Evolutionary conservation across 2,888 invertebrate genomes (phyloP).

Genomic region (Lumbricus terrestris): DNA sequence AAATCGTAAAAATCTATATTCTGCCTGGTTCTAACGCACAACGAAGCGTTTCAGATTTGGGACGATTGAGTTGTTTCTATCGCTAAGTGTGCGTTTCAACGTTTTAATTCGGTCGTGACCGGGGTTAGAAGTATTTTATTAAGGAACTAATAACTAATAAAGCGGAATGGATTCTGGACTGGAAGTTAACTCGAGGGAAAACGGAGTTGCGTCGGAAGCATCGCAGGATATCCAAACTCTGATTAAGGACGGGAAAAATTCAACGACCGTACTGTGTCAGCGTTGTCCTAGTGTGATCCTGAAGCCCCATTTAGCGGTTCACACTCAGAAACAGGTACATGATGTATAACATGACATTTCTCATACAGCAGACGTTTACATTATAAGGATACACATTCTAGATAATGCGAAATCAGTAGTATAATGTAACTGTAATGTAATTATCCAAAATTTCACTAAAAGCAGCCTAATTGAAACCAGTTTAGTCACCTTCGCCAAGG

Average conservation of each 20-base stretch:
- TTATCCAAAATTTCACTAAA: not conserved
- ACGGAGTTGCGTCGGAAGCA: not conserved
- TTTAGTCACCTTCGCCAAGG: not conserved
- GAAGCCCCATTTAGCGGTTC: constrained; percentile 29
- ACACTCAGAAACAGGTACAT: constrained; percentile 32
- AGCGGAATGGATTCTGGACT: not conserved
- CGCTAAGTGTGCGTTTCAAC: too few relatives aligned
- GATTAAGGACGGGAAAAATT: constrained; percentile 33
- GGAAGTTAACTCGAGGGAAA: not conserved
- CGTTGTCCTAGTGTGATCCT: constrained; percentile 35
- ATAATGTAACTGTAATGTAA: not conserved
- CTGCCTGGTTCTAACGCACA: too few relatives aligned
- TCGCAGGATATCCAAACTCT: not conserved
- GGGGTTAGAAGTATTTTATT: too few relatives aligned
- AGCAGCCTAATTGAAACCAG: not conserved
- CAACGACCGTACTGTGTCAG: constrained; percentile 28
- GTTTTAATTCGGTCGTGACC: too few relatives aligned
- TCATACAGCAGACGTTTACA: not conserved
- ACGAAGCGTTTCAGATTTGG: too few relatives aligned
- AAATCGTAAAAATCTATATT: too few relatives aligned
- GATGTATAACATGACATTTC: not conserved
- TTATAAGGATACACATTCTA: not conserved
- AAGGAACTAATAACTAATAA: not conserved
- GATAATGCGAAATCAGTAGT: not conserved
- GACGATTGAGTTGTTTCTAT: too few relatives aligned